Evolutionary conservation across 1,140 invertebrate genomes (phyloP).

Genomic region (Thaumetopoea pityocampa): DNA sequence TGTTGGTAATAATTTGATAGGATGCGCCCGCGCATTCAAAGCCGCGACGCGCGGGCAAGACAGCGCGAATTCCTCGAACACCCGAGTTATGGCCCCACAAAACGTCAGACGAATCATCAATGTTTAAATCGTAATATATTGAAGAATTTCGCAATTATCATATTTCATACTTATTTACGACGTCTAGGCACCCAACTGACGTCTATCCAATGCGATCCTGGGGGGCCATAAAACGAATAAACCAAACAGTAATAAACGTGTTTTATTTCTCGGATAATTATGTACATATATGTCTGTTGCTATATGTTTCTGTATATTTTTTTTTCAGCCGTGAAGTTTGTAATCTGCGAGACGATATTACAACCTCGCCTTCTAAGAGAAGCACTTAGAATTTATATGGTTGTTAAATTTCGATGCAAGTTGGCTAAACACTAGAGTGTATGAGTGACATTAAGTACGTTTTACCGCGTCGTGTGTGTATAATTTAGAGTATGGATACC

Average conservation of each 20-base stretch:
- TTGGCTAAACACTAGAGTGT: constrained; percentile 20
- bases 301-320: constrained; percentile 40
- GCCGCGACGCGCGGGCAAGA: constrained; percentile 27
- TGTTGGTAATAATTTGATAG: too few relatives aligned
- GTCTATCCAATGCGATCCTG: constrained; percentile 55
- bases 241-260: constrained; percentile 53
- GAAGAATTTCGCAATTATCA: constrained; percentile 75
- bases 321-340: constrained; percentile 33
- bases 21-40: constrained; percentile 7
- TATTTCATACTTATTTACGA: constrained; percentile 74
- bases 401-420: constrained; percentile 24
- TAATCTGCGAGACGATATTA: constrained; percentile 31
- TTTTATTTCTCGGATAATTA: constrained; percentile 61
- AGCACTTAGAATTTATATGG: constrained; percentile 12
- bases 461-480: constrained; percentile 37
- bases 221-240: constrained; percentile 64
- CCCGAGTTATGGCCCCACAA: constrained; percentile 63
- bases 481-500: constrained; percentile 37
- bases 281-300: constrained; percentile 29
- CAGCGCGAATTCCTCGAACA: constrained; percentile 47
- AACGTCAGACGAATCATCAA: constrained; percentile 71
- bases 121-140: constrained; percentile 74
- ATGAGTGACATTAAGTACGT: constrained; percentile 38
- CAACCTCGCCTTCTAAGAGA: constrained; percentile 5
- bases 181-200: constrained; percentile 65